Percentiles rank a stretch among this genome's conserved stretches.
phyloP scores from a whole-genome alignment of 2,113 vertebrate genomes.

The Phrynosoma platyrhinos region DNA sequence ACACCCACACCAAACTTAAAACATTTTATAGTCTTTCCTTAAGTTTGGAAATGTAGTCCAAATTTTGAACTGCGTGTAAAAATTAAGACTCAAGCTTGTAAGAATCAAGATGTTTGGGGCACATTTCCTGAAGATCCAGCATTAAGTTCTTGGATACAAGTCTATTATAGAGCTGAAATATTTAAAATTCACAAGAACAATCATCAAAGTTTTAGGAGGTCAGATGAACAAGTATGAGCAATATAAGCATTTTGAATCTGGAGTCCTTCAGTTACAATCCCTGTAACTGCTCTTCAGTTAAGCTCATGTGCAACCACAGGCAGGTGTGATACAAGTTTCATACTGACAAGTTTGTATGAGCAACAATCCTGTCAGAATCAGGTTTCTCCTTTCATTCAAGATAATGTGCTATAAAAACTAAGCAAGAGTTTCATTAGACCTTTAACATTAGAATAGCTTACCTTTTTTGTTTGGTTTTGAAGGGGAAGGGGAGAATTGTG shows the following conservation, averaged over 20 bases:
- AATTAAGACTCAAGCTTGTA: background rate
- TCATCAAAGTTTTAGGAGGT: background rate
- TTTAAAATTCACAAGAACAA: background rate
- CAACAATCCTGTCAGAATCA: background rate
- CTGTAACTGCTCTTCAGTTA: background rate
- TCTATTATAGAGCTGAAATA: background rate
- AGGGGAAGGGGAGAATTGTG: too few relatives aligned
- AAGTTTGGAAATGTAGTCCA: background rate
- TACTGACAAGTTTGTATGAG: background rate
- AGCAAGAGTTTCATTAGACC: background rate
- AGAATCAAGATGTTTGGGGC: background rate
- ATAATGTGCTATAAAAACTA: background rate
- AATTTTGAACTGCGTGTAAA: background rate
- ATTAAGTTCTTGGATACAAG: background rate
- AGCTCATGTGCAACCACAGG: background rate
- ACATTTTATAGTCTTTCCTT: background rate
- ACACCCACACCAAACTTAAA: background rate
- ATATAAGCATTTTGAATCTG: background rate
- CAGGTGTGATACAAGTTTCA: background rate
- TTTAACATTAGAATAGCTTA: background rate
- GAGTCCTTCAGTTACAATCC: background rate
- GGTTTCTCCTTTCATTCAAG: background rate
- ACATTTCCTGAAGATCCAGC: background rate
- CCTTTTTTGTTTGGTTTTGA: background rate
- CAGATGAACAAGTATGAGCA: background rate